A percentile compares a stretch with the other conserved stretches of the same genome.
These are phyloP conservation scores for Amphiprion clarkii DNA, from an alignment of 2,797 vertebrate genomes.

Conservation along the genomic window DNA sequence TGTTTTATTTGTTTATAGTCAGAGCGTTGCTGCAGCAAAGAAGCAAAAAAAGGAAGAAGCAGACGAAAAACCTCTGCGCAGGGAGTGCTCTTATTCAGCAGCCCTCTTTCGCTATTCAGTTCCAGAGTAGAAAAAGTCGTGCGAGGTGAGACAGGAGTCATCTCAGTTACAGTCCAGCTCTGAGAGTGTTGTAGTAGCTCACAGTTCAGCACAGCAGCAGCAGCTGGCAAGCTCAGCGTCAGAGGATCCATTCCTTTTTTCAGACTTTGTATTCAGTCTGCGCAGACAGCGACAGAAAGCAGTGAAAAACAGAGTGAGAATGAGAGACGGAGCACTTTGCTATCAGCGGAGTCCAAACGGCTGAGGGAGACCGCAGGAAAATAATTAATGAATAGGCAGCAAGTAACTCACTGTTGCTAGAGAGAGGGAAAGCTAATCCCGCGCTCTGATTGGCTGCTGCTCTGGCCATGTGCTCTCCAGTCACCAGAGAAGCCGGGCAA, in stretches of 20 bases:
- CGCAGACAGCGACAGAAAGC: conserved; percentile 55
- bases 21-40: conserved; percentile 38
- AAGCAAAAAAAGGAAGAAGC: conserved; percentile 41
- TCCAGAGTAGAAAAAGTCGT: conserved; percentile 68
- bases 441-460: conserved; percentile 80
- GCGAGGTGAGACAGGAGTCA: conserved; percentile 59
- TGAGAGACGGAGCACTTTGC: conserved; percentile 71
- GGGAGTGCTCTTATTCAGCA: conserved; percentile 11
- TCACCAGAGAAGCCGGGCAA: conserved; percentile 86
- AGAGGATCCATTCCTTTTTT: conserved; percentile 59
- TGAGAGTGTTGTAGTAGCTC: conserved; percentile 55
- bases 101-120: conserved; percentile 52
- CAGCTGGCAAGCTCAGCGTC: conserved; percentile 55
- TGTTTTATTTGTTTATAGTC: conserved; percentile 72
- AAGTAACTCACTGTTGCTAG: conserved; percentile 88
- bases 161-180: conserved; percentile 61
- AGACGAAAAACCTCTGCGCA: conserved; percentile 20
- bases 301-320: conserved; percentile 44
- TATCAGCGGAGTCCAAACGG: conserved; percentile 76
- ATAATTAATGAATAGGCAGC: conserved; percentile 87
- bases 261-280: conserved; percentile 69
- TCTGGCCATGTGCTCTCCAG: conserved; percentile 83
- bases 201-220: conserved; percentile 58
- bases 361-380: conserved; percentile 80
- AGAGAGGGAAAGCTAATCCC: conserved; percentile 84